A percentile compares a stretch with the other conserved stretches of the same genome.
Conservation (phyloP, 1,140 invertebrate species). For the Drosophila nebulosa region DNA sequence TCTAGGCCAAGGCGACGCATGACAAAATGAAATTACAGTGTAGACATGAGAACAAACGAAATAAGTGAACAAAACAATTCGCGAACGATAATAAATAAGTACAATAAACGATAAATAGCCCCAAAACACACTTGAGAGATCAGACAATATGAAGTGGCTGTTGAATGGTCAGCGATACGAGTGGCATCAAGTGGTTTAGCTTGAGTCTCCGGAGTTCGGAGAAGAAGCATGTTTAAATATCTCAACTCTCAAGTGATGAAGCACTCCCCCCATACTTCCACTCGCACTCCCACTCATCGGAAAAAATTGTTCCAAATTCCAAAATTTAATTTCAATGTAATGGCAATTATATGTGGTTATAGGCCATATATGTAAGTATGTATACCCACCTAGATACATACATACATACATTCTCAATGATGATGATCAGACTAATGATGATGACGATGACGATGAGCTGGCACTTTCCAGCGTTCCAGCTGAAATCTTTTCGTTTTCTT, state of each 20-base stretch:
- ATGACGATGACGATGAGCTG: slow-evolving; percentile 41
- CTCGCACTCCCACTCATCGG: neutral
- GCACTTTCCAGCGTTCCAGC: slow-evolving; percentile 62
- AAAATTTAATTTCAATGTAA: slow-evolving; percentile 8
- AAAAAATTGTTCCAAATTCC: slow-evolving; percentile 38
- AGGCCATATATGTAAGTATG: neutral
- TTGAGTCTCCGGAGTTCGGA: too few species aligned
- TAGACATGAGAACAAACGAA: neutral
- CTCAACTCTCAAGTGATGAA: neutral
- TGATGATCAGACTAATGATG: slow-evolving; percentile 10
- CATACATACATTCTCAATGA: too few species aligned
- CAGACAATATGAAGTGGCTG: slow-evolving; percentile 37
- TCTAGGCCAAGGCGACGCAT: slow-evolving; percentile 29
- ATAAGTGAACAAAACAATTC: neutral
- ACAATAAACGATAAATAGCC: neutral
- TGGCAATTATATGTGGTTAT: slow-evolving; percentile 26
- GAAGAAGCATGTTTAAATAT: slow-evolving; percentile 3
- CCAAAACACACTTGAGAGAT: slow-evolving; percentile 23
- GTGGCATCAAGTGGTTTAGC: slow-evolving; percentile 2
- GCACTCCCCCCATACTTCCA: neutral
- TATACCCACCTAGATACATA: too few species aligned
- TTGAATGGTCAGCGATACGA: slow-evolving; percentile 50
- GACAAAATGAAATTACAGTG: slow-evolving; percentile 33
- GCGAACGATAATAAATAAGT: neutral
- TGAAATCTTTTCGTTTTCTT: slow-evolving; percentile 76